Evolutionary conservation across 2,888 invertebrate genomes (phyloP), one percentile per base, ranked within the genome.

Genomic region (Heliconius erato): DNA sequence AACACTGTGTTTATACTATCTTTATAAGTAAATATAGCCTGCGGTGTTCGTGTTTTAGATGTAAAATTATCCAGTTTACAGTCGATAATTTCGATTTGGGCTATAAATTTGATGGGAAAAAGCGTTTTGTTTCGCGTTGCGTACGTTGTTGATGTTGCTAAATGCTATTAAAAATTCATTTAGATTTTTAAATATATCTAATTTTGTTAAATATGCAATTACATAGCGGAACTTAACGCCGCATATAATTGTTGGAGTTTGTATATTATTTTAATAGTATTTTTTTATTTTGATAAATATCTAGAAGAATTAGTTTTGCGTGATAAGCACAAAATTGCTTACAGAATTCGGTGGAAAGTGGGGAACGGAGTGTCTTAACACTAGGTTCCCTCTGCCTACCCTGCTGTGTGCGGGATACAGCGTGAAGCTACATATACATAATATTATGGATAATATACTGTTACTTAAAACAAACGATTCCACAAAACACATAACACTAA

Each of bases 1-100:
- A 86, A 79, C 79, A 35, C 77, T 16, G 67, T 83, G 79, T 79
- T 83, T 79, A 83, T 40, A 76, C 78, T 79, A 69, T 80, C 77
- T 77, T 80, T 83, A 72, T 35, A 76, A 63, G 76, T 76, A 40
- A 63, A 59, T 63, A 63, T 76, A 26, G 63, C 40, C 40, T 4
- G 35, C 40, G 26, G 76, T 63, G 59, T 63, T 35, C 59, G n/a
- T 63, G 76, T 40, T 40, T 76, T 76, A 40, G 59, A 40, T 76
- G 16, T 3, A 35, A 76, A 76, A 59, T 59, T 59, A 69, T 14
- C 65, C 44, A 72, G 11, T 72, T 72, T 72, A 44, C 44, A 72
- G 49, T 49, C 44, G 72, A 72, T 72, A 44, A 72, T 72, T 72
- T 72, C 49, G 72, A 72, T 72, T 72, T 72, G 44, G 19, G 19